Percentiles rank a stretch among this genome's conserved stretches.
Conservation (phyloP, 2,888 invertebrate genomes). For the Megamerina dolium region DNA sequence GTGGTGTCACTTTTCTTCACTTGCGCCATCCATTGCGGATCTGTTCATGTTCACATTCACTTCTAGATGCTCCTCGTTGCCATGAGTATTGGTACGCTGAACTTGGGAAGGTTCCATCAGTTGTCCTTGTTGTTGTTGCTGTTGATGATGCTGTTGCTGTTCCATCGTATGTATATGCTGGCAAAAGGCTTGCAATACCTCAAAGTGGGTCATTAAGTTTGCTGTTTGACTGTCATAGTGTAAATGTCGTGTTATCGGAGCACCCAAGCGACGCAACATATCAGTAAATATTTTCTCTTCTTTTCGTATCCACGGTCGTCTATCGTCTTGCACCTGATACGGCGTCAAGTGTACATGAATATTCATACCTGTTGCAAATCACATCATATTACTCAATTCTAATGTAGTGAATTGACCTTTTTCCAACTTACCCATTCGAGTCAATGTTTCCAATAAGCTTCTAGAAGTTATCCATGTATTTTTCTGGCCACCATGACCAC, state of each 20-base stretch:
- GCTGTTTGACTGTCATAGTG: conserved; percentile 56
- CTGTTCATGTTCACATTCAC: no score
- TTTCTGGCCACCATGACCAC: conserved; percentile 82
- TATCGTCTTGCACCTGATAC: conserved; percentile 78
- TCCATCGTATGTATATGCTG: conserved; percentile 45
- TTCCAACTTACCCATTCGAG: conserved; percentile 57
- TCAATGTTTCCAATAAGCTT: conserved; percentile 65
- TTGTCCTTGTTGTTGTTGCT: conserved; percentile 24
- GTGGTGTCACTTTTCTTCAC: conserved; percentile 47
- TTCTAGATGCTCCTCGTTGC: no score
- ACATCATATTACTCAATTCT: not conserved
- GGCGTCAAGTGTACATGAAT: conserved; percentile 80
- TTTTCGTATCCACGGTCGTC: conserved; percentile 76
- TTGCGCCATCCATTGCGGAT: conserved; percentile 26
- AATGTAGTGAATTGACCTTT: not conserved
- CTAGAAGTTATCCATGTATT: conserved; percentile 83
- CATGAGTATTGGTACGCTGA: conserved; percentile 10
- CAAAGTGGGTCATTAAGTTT: conserved; percentile 70
- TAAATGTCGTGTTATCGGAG: conserved; percentile 57
- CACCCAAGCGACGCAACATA: conserved; percentile 60
- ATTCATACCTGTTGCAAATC: conserved; percentile 54
- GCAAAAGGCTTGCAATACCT: conserved; percentile 61
- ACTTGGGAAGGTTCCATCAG: conserved; percentile 28
- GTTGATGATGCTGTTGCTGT: conserved; percentile 35
- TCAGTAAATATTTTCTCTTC: conserved; percentile 75